A percentile compares a stretch with the other conserved stretches of the same genome.
Conservation (phyloP, 2,113 vertebrate genomes). For the Callospermophilus lateralis region DNA sequence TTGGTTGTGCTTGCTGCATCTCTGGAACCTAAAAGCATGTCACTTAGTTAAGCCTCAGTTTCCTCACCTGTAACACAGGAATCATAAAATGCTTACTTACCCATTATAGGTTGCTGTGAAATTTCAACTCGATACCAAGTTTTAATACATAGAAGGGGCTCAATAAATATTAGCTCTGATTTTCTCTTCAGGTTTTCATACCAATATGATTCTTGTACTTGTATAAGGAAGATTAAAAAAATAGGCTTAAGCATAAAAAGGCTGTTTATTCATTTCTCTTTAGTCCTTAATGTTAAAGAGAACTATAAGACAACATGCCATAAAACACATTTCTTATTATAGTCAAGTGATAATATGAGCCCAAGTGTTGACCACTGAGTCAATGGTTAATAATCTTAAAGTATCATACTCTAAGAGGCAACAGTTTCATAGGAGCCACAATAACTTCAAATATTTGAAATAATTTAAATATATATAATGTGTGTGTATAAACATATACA, state of each 20-base stretch:
- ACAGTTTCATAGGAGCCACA: slow-evolving; percentile 84
- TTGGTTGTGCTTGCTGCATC: not conserved
- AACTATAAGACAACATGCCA: not conserved
- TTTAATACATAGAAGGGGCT: not conserved
- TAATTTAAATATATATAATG: slow-evolving; percentile 86
- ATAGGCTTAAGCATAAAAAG: not conserved
- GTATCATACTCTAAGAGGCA: slow-evolving; percentile 41
- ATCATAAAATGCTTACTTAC: not conserved
- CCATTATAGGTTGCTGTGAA: not conserved
- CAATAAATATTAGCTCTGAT: not conserved
- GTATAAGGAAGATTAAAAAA: slow-evolving; percentile 26
- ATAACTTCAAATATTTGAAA: slow-evolving; percentile 90
- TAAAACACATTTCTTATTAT: not conserved
- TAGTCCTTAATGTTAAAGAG: not conserved
- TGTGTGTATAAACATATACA: slow-evolving; percentile 85
- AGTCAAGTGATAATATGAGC: slow-evolving; percentile 9
- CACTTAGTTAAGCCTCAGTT: not conserved
- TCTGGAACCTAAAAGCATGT: not conserved
- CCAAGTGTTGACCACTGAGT: slow-evolving; percentile 21
- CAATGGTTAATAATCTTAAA: slow-evolving; percentile 63
- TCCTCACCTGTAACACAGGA: not conserved
- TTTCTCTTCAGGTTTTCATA: slow-evolving; percentile 45
- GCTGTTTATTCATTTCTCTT: not conserved
- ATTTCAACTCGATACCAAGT: slow-evolving; percentile 5
- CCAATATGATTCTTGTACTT: slow-evolving; percentile 7